phyloP scores from a whole-genome alignment of 2,797 vertebrate genomes.

The Psittacula derbiana region DNA sequence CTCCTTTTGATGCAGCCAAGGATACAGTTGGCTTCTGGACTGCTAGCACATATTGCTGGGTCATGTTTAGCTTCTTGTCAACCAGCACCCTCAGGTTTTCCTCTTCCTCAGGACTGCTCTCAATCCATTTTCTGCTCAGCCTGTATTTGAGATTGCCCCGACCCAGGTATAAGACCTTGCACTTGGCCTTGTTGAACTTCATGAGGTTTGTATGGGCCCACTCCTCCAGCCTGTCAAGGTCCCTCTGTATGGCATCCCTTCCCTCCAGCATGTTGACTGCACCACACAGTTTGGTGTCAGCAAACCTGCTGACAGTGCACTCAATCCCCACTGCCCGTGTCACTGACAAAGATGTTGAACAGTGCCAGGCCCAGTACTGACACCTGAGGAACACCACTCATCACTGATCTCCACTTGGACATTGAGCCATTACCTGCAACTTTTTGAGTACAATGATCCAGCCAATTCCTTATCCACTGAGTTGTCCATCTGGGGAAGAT shows the following conservation, averaged over 20 bases:
- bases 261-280: background rate
- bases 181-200: background rate
- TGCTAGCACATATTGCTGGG: background rate
- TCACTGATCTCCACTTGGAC: background rate
- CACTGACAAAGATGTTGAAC: background rate
- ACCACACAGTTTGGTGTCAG: background rate
- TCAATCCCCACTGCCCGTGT: background rate
- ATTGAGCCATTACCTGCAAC: background rate
- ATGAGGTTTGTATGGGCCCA: background rate
- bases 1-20: background rate
- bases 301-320: background rate
- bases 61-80: background rate
- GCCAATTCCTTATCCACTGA: background rate
- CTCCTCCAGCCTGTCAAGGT: background rate
- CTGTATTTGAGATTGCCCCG: background rate
- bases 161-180: background rate
- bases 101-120: background rate
- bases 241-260: background rate
- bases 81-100: background rate
- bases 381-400: background rate
- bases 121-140: background rate
- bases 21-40: background rate
- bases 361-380: background rate
- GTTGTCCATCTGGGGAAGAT: background rate
- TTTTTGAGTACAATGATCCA: background rate